Conservation (phyloP, 2,797 vertebrate species). For the Platalea minor region DNA sequence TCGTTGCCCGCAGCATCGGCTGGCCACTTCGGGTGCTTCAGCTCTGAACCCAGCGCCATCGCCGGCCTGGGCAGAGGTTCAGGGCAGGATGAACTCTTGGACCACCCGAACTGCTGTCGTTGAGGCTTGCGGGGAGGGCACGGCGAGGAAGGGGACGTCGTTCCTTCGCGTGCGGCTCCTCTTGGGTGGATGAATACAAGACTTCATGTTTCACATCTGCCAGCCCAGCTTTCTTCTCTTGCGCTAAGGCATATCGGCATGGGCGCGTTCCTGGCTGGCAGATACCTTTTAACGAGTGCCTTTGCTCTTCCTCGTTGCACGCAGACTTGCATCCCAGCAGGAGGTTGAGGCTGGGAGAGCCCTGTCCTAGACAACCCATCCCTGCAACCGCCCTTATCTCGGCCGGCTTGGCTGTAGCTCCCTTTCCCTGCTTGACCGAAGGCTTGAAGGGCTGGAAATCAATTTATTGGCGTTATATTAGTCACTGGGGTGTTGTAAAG, state of each 20-base stretch:
- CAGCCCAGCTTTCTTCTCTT: background rate
- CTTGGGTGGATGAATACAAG: background rate
- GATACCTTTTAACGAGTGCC: fast-evolving
- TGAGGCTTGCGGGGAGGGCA: background rate
- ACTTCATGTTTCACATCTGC: fast-evolving
- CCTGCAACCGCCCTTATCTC: fast-evolving
- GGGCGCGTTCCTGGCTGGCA: fast-evolving
- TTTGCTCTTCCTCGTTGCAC: background rate
- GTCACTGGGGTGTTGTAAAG: background rate
- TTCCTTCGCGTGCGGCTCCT: fast-evolving
- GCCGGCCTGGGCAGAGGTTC: background rate
- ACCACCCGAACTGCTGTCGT: fast-evolving
- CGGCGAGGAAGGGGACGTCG: fast-evolving
- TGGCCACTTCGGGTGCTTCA: background rate
- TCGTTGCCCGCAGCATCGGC: fast-evolving
- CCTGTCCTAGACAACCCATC: fast-evolving
- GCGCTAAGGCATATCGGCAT: fast-evolving
- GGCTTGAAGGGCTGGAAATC: background rate
- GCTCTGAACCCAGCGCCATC: background rate
- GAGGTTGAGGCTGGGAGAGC: background rate
- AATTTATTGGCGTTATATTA: background rate
- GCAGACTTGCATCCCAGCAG: background rate
- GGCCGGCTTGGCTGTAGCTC: background rate
- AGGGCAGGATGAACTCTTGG: background rate
- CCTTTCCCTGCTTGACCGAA: background rate